Percentiles rank a stretch among this genome's conserved stretches.
phyloP scores from a whole-genome alignment of 1,140 invertebrate species.

The Brachionus koreanus region DNA sequence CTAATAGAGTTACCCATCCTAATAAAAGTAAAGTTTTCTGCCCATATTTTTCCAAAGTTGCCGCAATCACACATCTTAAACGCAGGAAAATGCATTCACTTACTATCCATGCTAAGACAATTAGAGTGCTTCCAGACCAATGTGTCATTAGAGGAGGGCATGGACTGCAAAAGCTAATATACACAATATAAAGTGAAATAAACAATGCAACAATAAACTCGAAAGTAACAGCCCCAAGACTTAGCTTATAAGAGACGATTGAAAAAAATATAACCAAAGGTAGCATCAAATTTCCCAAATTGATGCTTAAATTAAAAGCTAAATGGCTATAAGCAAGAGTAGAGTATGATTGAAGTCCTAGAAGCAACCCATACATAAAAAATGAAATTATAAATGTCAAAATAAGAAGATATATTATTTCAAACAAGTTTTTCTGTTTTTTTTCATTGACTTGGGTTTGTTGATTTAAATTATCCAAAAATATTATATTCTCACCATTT shows the following conservation, averaged over 20 bases:
- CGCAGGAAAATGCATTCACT: slow-evolving; percentile 24
- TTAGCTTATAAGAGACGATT: background rate
- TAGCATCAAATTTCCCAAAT: slow-evolving; percentile 21
- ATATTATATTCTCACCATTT: background rate
- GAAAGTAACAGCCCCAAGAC: background rate
- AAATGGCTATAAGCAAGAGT: slow-evolving; percentile 76
- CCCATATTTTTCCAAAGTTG: slow-evolving; percentile 17
- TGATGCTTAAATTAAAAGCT: slow-evolving; percentile 37
- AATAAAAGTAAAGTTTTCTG: background rate
- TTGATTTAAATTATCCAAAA: background rate
- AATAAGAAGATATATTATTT: background rate
- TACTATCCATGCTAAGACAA: slow-evolving; percentile 34
- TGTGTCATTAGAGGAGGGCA: slow-evolving; percentile 17
- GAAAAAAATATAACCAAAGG: slow-evolving; percentile 12
- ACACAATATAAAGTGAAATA: background rate
- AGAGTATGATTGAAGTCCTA: slow-evolving; percentile 79
- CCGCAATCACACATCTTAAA: slow-evolving; percentile 19
- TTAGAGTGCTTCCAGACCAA: background rate
- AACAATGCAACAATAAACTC: slow-evolving; percentile 12
- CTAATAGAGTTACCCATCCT: slow-evolving; percentile 4
- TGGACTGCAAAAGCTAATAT: slow-evolving; percentile 19
- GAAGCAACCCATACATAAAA: slow-evolving; percentile 67
- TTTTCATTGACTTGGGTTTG: background rate
- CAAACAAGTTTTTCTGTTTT: background rate
- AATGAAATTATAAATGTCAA: slow-evolving; percentile 32